Conservation (phyloP, 2,888 invertebrate genomes). For the Athalia cordata region DNA sequence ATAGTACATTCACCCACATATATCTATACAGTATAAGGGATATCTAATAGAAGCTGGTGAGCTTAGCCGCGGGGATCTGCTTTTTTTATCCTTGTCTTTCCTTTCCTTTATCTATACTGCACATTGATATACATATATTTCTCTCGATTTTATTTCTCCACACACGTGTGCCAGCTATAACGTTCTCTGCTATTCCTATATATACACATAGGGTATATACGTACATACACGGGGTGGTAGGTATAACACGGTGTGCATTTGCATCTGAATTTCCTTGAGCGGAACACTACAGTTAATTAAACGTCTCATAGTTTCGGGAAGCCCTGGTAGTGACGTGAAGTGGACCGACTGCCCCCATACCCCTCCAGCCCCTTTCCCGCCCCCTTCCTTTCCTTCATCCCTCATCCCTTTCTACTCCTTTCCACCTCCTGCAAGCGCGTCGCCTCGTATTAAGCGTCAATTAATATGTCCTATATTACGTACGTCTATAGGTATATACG, state of each 20-base stretch:
- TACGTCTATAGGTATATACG: not conserved
- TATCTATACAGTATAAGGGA: too few relatives aligned
- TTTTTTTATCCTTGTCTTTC: too few relatives aligned
- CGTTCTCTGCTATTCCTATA: not conserved
- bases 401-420: too few relatives aligned
- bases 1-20: too few relatives aligned
- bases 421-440: too few relatives aligned
- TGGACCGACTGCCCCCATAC: constrained; percentile 29
- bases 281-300: constrained; percentile 64
- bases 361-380: not conserved
- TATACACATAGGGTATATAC: not conserved
- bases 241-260: constrained; percentile 54
- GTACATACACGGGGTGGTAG: not conserved
- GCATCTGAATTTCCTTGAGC: constrained; percentile 59
- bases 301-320: constrained; percentile 61
- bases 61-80: too few relatives aligned
- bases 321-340: constrained; percentile 43
- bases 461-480: constrained; percentile 23
- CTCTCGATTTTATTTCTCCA: not conserved
- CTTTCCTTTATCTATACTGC: too few relatives aligned
- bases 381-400: too few relatives aligned
- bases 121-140: too few relatives aligned
- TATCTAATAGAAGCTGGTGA: too few relatives aligned
- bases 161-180: not conserved
- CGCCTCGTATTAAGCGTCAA: constrained; percentile 24